Evolutionary conservation across 2,797 vertebrate species (phyloP).

Genomic region (Enteromius mattozi): DNA sequence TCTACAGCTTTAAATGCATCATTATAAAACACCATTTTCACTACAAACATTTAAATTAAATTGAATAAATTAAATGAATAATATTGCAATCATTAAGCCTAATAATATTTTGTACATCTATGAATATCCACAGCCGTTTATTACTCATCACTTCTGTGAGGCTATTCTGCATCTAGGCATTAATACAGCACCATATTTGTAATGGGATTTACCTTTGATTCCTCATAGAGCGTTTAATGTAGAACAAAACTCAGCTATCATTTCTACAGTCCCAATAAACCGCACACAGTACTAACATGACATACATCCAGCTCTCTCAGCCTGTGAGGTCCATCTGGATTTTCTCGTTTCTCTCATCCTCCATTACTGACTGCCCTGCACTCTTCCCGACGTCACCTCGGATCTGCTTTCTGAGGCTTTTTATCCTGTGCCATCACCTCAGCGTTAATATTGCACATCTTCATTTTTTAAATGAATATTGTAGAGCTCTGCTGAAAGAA

Average conservation of each 20-base stretch:
- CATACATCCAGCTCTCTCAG: constrained; percentile 29
- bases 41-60: neutral
- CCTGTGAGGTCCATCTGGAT: neutral
- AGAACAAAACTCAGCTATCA: neutral
- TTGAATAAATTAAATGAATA: too few species aligned
- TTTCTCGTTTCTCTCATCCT: neutral
- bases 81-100: neutral
- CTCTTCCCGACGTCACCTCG: constrained; percentile 55
- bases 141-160: neutral
- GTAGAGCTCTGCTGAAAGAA: neutral
- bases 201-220: neutral
- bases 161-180: neutral
- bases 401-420: constrained; percentile 65
- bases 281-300: neutral
- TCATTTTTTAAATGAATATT: constrained; percentile 15
- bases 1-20: neutral
- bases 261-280: neutral
- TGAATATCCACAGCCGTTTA: neutral
- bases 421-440: constrained; percentile 66
- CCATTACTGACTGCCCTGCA: neutral
- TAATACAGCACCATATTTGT: neutral
- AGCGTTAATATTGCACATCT: constrained; percentile 66
- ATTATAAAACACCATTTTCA: neutral
- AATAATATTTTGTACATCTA: neutral
- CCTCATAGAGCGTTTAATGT: neutral